Evolutionary conservation across 2,113 vertebrate species (phyloP).

Genomic region (Pangasianodon gigas): DNA sequence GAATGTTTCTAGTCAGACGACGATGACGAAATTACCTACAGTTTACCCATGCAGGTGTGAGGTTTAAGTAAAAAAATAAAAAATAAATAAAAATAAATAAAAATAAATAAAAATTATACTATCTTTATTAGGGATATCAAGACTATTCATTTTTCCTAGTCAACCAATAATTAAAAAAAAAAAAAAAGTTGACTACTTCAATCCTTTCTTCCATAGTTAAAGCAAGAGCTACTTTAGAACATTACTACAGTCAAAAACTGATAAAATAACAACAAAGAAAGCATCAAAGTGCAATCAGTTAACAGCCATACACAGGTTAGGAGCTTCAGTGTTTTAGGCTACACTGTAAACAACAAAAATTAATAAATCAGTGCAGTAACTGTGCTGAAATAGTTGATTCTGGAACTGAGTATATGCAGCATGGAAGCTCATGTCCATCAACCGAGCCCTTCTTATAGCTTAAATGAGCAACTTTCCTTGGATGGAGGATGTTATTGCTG

Average conservation of each 20-base stretch:
- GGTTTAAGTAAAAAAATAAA: not conserved
- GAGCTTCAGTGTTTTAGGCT: not conserved
- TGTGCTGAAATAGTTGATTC: not conserved
- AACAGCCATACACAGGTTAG: not conserved
- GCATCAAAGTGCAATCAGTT: not conserved
- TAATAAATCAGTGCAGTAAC: not conserved
- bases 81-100: no score
- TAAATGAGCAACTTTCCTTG: not conserved
- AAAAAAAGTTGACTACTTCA: not conserved
- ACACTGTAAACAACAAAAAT: not conserved
- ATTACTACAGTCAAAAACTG: not conserved
- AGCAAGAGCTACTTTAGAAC: not conserved
- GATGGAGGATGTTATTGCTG: not conserved
- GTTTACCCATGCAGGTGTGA: not conserved
- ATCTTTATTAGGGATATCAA: no score
- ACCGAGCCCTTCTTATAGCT: not conserved
- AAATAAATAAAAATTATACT: no score
- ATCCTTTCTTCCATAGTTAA: not conserved
- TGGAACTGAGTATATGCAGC: no score
- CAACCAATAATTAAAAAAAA: no score
- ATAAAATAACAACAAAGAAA: not conserved
- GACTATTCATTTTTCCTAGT: no score
- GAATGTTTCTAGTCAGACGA: not conserved
- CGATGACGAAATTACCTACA: not conserved
- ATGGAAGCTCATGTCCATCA: not conserved